Evolutionary conservation across 2,797 vertebrate species (phyloP).

Genomic region (Gymnoscopelus microlampas): DNA sequence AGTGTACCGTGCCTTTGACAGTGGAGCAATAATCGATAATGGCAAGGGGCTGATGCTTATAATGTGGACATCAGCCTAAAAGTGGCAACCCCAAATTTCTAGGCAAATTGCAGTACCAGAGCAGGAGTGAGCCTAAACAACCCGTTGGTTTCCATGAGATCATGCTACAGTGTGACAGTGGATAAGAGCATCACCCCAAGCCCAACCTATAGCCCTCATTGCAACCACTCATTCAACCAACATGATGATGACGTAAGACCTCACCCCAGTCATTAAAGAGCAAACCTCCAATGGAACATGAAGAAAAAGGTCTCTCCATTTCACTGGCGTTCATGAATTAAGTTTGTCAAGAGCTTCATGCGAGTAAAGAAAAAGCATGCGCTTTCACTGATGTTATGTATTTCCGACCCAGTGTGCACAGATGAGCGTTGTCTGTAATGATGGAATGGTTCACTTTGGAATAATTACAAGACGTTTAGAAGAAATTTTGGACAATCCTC

Average conservation of each 20-base stretch:
- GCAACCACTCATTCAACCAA: conserved; percentile 34
- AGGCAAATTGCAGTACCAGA: conserved; percentile 60
- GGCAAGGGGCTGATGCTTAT: conserved; percentile 60
- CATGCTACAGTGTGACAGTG: conserved; percentile 46
- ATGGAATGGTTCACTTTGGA: conserved; percentile 37
- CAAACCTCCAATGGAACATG: conserved; percentile 31
- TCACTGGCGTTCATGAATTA: conserved; percentile 35
- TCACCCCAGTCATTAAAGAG: conserved; percentile 29
- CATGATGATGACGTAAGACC: conserved; percentile 40
- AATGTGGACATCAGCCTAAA: conserved; percentile 63
- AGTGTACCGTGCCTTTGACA: conserved; percentile 57
- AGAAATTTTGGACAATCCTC: conserved; percentile 4
- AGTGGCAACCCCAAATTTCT: conserved; percentile 60
- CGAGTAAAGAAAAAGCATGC: conserved; percentile 16
- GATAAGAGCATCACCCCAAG: conserved; percentile 42
- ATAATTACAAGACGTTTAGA: conserved; percentile 8
- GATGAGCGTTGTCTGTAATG: conserved; percentile 20
- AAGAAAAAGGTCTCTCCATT: conserved; percentile 25
- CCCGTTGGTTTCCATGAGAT: conserved; percentile 57
- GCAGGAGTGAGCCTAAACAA: conserved; percentile 40
- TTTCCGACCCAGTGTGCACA: conserved; percentile 27
- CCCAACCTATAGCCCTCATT: conserved; percentile 40
- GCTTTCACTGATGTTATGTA: conserved; percentile 28
- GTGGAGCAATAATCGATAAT: conserved; percentile 46
- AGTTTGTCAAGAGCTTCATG: conserved; percentile 21